These are phyloP conservation scores for Cryptotermes secundus DNA, from an alignment of 1,140 invertebrate genomes.

Conservation along the genomic window DNA sequence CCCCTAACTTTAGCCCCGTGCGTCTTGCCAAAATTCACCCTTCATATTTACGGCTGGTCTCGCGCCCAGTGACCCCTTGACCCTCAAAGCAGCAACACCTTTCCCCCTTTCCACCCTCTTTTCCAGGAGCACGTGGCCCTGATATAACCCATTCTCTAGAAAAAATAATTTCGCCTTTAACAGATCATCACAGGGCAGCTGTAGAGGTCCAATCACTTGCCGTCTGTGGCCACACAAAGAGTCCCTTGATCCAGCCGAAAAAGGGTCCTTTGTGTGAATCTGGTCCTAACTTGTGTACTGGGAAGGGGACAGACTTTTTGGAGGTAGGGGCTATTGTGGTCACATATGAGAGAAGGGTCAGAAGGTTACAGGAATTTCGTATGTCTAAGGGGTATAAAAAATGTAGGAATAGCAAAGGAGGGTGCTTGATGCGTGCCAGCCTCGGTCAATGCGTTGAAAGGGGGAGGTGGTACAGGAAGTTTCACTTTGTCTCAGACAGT, in stretches of 20 bases:
- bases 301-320: not conserved
- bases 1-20: not conserved
- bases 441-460: not conserved
- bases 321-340: not conserved
- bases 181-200: not conserved
- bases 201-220: not conserved
- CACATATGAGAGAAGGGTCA: not conserved
- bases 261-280: not conserved
- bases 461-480: not conserved
- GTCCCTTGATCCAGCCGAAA: not conserved
- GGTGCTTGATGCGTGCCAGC: not conserved
- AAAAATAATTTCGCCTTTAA: not conserved
- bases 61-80: slow-evolving; percentile 11
- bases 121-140: not conserved
- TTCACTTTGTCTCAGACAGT: not conserved
- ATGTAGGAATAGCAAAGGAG: not conserved
- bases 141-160: not conserved
- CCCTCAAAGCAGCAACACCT: not conserved
- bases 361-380: not conserved
- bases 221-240: not conserved
- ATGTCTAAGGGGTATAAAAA: not conserved
- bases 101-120: not conserved
- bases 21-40: not conserved
- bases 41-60: not conserved
- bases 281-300: not conserved